Conservation (phyloP, 2,113 vertebrate species). For the Rhinolophus sinicus region DNA sequence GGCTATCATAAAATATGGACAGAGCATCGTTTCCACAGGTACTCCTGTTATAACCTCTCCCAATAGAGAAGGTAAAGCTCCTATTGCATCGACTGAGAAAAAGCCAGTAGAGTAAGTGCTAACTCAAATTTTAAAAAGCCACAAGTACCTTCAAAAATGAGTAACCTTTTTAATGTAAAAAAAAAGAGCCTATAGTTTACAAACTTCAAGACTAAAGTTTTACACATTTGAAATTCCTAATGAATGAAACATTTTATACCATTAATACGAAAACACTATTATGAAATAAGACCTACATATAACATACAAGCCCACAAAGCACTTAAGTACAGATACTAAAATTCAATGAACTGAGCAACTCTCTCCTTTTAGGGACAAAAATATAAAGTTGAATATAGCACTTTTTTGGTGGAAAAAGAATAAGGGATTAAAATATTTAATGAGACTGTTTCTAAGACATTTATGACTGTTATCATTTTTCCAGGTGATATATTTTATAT, state of each 20-base stretch:
- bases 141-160: neutral
- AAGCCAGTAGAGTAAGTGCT: neutral
- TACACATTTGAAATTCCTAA: neutral
- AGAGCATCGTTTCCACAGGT: neutral
- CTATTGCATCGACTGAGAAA: neutral
- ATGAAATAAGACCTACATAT: neutral
- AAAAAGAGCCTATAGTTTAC: neutral
- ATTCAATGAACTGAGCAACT: neutral
- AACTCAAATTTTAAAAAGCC: neutral
- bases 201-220: neutral
- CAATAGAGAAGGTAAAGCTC: neutral
- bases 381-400: neutral
- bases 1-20: neutral
- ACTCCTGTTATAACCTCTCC: neutral
- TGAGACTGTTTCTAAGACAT: neutral
- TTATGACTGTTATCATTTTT: neutral
- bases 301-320: neutral
- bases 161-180: neutral
- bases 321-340: neutral
- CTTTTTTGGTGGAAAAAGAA: neutral
- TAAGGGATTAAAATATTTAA: slow-evolving; percentile 28
- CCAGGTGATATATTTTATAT: neutral
- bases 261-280: neutral
- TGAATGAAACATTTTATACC: neutral
- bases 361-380: neutral